phyloP scores from a whole-genome alignment of 2,888 invertebrate genomes.

The Thumatha senex region DNA sequence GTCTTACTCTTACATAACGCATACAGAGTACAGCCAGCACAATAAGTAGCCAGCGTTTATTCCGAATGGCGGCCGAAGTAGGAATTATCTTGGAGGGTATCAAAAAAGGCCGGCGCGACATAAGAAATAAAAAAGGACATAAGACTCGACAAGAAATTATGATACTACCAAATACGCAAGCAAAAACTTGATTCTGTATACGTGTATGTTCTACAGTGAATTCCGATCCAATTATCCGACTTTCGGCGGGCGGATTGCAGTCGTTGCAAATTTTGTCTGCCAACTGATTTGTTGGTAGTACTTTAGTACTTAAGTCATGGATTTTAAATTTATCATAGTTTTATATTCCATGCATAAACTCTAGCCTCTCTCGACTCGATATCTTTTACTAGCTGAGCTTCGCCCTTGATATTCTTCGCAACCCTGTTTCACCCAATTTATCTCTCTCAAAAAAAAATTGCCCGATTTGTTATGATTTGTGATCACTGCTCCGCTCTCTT shows the following conservation, averaged over 20 bases:
- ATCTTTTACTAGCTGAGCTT: too few relatives aligned
- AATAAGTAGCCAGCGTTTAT: slow-evolving; percentile 58
- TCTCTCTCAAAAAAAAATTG: too few relatives aligned
- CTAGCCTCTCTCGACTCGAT: neutral
- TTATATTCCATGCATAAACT: too few relatives aligned
- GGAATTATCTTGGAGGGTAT: slow-evolving; percentile 66
- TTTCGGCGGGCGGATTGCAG: slow-evolving; percentile 37
- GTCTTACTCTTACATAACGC: slow-evolving; percentile 48
- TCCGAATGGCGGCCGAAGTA: slow-evolving; percentile 54
- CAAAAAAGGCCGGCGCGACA: slow-evolving; percentile 62
- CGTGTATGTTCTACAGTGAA: slow-evolving; percentile 48
- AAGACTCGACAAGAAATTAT: slow-evolving; percentile 73
- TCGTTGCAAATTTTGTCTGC: slow-evolving; percentile 48
- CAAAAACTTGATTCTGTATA: slow-evolving; percentile 64
- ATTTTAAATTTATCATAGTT: slow-evolving; percentile 29
- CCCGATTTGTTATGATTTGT: too few relatives aligned
- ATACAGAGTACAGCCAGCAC: slow-evolving; percentile 45
- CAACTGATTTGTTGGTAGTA: slow-evolving; percentile 40
- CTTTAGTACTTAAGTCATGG: slow-evolving; percentile 26
- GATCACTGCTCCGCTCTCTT: too few relatives aligned
- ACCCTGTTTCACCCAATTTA: too few relatives aligned
- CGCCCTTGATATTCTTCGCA: too few relatives aligned
- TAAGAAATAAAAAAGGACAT: slow-evolving; percentile 52
- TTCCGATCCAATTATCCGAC: slow-evolving; percentile 55
- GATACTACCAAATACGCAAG: slow-evolving; percentile 76